A percentile compares a stretch with the other conserved stretches of the same genome.
Evolutionary conservation across 2,888 invertebrate genomes (phyloP).

Genomic region (Melikaiella ostensackeni): DNA sequence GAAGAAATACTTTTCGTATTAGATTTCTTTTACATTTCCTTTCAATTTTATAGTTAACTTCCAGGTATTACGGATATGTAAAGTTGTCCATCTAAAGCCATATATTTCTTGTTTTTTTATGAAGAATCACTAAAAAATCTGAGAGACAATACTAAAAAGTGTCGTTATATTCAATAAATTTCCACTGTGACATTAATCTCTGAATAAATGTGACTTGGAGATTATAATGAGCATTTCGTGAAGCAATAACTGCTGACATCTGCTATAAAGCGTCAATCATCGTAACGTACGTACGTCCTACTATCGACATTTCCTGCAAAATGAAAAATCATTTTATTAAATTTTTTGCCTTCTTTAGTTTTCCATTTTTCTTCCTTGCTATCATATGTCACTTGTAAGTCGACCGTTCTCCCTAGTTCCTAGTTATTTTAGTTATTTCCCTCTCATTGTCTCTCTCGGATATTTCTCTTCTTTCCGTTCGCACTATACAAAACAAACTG

Average conservation of each 20-base stretch:
- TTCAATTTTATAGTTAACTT: too few species aligned
- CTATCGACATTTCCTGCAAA: not conserved
- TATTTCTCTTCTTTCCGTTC: not conserved
- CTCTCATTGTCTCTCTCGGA: not conserved
- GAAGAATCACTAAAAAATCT: too few species aligned
- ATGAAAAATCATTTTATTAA: not conserved
- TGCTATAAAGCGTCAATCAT: not conserved
- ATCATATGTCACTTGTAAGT: not conserved
- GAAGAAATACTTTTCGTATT: too few species aligned
- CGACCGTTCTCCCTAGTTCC: not conserved
- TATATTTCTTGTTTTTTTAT: too few species aligned
- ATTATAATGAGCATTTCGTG: not conserved
- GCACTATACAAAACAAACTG: conserved; percentile 67
- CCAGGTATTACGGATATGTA: too few species aligned
- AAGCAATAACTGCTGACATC: not conserved
- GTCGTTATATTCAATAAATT: not conserved
- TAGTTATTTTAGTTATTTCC: not conserved
- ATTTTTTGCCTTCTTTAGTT: not conserved
- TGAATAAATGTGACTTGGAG: not conserved
- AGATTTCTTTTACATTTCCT: too few species aligned
- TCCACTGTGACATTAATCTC: not conserved
- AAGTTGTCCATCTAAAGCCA: too few species aligned
- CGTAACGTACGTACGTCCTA: not conserved
- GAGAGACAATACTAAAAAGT: too few species aligned
- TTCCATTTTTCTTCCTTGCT: not conserved